Base-by-base conservation (phyloP, 2,797 vertebrate species). In the Dipus sagitta region DNA sequence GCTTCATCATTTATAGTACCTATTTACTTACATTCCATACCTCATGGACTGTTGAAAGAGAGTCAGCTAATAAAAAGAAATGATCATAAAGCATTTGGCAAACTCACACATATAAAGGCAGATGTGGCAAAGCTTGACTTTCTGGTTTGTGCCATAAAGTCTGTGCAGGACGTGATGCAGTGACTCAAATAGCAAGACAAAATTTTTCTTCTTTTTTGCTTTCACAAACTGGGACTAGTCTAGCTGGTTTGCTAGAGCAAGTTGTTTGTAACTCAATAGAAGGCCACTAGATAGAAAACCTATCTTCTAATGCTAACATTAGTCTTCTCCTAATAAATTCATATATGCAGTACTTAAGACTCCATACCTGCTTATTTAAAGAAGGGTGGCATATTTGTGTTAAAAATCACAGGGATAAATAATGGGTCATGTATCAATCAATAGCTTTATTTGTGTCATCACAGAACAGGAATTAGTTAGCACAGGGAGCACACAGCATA, bases 301-400 rank as follows among this genome's bases (percentile, higher is more conserved):
- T 85, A 94, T 62, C 88, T 88, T 94, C 71, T 80, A 90, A 24
- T 65, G 82, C 76, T 86, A 91, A 72, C 30, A 68, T 58, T 30
- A 91, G 87, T 67, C 62, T 68, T 95, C 68, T 90, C 60, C 74
- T 58, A 0, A 0, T 81, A 91, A 95, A 71, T 60, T 54, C 84
- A 77, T 17, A 42, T 76, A n/a, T 60, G 34, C 2, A 42, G 79
- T 47, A 13, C 62, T 90, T 62, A 91, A 94, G 24, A 21, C 32
- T 70, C n/a, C 86, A 88, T 88, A 93, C 89, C 81, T 96, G 87
- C 92, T 95, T 38, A 68, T 88, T 95, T 87, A 79, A 58, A 92
- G n/a, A 68, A 62, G 65, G 0, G 0, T 30, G 74, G 42, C 12
- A 0, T 77, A 47, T 91, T 94, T 86, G 71, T 93, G 89, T 76